These are phyloP conservation scores for Caprella mutica DNA, from an alignment of 2,888 invertebrate genomes.

Conservation along the genomic window DNA sequence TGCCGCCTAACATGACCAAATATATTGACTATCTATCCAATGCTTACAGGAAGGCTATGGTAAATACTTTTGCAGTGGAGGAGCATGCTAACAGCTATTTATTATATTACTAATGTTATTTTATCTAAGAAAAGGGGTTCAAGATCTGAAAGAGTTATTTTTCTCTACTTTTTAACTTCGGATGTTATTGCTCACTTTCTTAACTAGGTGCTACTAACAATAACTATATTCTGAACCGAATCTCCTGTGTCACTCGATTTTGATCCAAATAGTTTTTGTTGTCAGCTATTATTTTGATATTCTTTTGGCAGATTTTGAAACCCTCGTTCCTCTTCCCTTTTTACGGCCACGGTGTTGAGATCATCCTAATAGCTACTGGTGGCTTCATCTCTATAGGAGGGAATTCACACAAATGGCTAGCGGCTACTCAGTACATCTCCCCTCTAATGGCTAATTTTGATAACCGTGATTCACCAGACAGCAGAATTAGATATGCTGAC, in stretches of 20 bases:
- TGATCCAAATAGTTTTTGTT: too few relatives aligned
- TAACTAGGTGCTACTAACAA: too few relatives aligned
- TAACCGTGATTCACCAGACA: conserved; percentile 64
- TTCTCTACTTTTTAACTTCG: too few relatives aligned
- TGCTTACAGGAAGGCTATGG: conserved; percentile 73
- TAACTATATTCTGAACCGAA: too few relatives aligned
- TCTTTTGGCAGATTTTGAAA: conserved; percentile 59
- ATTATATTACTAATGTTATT: too few relatives aligned
- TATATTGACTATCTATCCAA: conserved; percentile 62
- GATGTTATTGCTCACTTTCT: too few relatives aligned
- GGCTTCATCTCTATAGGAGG: conserved; percentile 92
- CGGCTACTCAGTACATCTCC: conserved; percentile 98
- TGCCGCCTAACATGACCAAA: conserved; percentile 46
- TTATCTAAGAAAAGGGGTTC: too few relatives aligned
- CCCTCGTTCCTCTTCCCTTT: conserved; percentile 85
- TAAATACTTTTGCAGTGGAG: conserved; percentile 51
- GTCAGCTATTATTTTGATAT: too few relatives aligned
- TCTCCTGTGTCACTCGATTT: too few relatives aligned
- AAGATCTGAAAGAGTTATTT: too few relatives aligned
- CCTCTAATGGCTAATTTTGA: conserved; percentile 99
- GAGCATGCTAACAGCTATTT: too few relatives aligned
- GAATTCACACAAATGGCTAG: conserved; percentile 92
- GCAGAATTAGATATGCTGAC: conserved; percentile 68
- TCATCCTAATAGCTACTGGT: conserved; percentile 91
- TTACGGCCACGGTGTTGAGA: conserved; percentile 78